phyloP scores from a whole-genome alignment of 92 coral and sea anemone genomes.

The Palythoa caribaeorum region DNA sequence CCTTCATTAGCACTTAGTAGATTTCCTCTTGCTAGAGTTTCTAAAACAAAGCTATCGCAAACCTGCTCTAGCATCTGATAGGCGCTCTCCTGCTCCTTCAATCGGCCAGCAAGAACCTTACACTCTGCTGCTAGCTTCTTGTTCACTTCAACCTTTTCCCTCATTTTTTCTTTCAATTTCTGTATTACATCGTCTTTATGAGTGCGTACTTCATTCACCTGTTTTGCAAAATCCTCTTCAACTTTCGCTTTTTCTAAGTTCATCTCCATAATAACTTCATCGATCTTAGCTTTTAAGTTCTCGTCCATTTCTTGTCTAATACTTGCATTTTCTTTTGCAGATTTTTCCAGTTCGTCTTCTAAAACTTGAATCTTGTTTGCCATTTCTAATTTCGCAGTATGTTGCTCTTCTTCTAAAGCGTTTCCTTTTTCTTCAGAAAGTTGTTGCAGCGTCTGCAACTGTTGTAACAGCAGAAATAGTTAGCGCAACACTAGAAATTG shows the following conservation, averaged over 20 bases:
- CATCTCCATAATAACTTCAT: slow-evolving; percentile 70
- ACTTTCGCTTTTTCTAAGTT: slow-evolving; percentile 75
- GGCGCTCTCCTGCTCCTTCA: slow-evolving; percentile 72
- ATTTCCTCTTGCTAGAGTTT: too few species aligned
- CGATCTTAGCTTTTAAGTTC: slow-evolving; percentile 56
- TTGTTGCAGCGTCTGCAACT: slow-evolving; percentile 23
- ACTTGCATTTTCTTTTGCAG: slow-evolving; percentile 28
- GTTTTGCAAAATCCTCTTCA: slow-evolving; percentile 77
- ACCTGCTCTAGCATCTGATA: slow-evolving; percentile 42
- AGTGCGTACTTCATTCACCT: slow-evolving; percentile 76
- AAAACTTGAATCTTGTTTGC: slow-evolving; percentile 26
- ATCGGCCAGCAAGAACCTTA: slow-evolving; percentile 62
- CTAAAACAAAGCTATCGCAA: too few species aligned
- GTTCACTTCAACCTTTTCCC: slow-evolving; percentile 78
- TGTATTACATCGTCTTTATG: slow-evolving; percentile 88
- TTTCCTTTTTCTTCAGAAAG: slow-evolving; percentile 37
- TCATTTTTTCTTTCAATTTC: slow-evolving; percentile 79
- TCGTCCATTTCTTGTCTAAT: slow-evolving; percentile 35
- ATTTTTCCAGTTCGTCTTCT: slow-evolving; percentile 69
- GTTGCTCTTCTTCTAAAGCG: slow-evolving; percentile 55
- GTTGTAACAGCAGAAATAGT: not conserved
- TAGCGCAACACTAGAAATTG: not conserved
- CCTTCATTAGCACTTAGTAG: not conserved
- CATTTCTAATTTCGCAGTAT: slow-evolving; percentile 43
- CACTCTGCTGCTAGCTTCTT: slow-evolving; percentile 72